Evolutionary conservation across 2,888 invertebrate species (phyloP), one percentile per base, ranked within the genome.

Genomic region (Itoplectis maculator): DNA sequence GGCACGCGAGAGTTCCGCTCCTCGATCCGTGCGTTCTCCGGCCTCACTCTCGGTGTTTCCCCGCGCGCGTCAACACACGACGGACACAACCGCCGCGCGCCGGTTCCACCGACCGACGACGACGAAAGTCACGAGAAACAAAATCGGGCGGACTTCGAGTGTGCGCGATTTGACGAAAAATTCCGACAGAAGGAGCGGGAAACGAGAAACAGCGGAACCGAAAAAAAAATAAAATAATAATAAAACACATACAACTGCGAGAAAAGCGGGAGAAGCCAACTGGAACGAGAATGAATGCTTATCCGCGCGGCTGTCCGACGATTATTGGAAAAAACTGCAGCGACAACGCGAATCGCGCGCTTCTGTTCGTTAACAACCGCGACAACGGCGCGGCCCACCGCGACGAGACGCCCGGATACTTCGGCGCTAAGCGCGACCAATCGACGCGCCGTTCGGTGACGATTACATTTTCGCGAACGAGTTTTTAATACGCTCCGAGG

Each of bases 211-310:
- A n/a, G n/a, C n/a, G n/a, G n/a, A n/a, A n/a, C n/a, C n/a, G n/a
- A n/a, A n/a, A n/a, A n/a, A n/a, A n/a, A n/a, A n/a, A n/a, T n/a
- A n/a, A n/a, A n/a, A n/a, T n/a, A n/a, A n/a, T n/a, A n/a, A n/a
- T n/a, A n/a, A n/a, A n/a, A n/a, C n/a, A n/a, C n/a, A n/a, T n/a
- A n/a, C n/a, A n/a, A n/a, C n/a, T n/a, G n/a, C n/a, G n/a, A n/a
- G n/a, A n/a, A n/a, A n/a, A 11, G 18, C 11, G 11, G 54, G 72
- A 42, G 40, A 51, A 47, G n/a, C n/a, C 18, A 9, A 81, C 73
- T 29, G 65, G 66, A 79, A 79, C 79, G 49, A 82, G 74, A 79
- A 82, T 82, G 83, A 79, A 65, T 69, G 77, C 77, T 75, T 49
- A 83, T 49, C 59, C 68, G 66, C 45, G 63, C 23, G 66, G 59